phyloP scores from a whole-genome alignment of 1,140 invertebrate genomes.

The Xylocopa sonorina region DNA sequence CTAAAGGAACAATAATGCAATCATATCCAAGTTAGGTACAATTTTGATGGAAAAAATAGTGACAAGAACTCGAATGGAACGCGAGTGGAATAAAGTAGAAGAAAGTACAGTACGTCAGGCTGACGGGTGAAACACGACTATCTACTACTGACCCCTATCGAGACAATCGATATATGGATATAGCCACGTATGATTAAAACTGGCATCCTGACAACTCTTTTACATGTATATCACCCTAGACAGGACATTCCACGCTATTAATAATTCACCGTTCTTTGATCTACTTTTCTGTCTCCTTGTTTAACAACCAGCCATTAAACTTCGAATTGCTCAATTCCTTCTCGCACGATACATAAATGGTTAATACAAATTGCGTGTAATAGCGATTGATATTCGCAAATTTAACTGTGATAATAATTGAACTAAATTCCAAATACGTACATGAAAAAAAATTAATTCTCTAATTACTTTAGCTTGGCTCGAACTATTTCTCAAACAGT shows the following conservation, averaged over 20 bases:
- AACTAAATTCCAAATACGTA: neutral
- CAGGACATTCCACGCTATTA: conserved; percentile 16
- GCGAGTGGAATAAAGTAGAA: conserved; percentile 60
- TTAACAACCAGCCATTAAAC: neutral
- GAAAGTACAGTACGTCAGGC: conserved; percentile 64
- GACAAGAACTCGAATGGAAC: conserved; percentile 25
- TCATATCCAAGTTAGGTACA: conserved; percentile 32
- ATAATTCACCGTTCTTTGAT: neutral
- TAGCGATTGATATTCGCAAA: conserved; percentile 19
- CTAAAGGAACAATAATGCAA: conserved; percentile 2
- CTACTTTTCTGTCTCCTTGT: neutral
- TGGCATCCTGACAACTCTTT: conserved; percentile 38
- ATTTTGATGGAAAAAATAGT: conserved; percentile 9
- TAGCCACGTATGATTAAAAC: conserved; percentile 71
- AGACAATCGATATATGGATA: conserved; percentile 78
- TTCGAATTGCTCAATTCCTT: neutral
- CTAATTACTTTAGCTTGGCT: neutral
- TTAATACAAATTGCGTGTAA: neutral
- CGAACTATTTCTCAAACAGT: neutral
- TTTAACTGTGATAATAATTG: neutral
- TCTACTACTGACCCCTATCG: conserved; percentile 76
- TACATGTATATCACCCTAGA: conserved; percentile 52
- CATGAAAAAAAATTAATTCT: neutral
- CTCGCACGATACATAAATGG: neutral
- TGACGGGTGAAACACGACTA: conserved; percentile 58